A percentile compares a stretch with the other conserved stretches of the same genome.
These are phyloP conservation scores for Numida meleagris DNA, from an alignment of 2,113 vertebrate genomes.

Conservation along the genomic window DNA sequence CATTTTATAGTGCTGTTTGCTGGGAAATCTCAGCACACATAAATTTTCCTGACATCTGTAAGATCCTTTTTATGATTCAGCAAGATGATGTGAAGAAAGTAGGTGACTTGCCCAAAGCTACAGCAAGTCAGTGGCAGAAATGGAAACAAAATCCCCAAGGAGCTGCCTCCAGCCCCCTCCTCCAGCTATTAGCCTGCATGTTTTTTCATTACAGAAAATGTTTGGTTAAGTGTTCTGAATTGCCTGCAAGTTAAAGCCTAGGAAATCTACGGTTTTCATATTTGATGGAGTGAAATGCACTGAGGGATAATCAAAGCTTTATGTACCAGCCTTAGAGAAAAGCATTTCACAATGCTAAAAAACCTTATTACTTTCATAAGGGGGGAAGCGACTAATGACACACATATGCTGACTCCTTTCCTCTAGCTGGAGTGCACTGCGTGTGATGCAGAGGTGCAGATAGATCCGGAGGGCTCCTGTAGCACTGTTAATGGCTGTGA, in stretches of 20 bases:
- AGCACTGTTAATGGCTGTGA: background rate
- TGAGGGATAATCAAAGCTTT: slow-evolving; percentile 35
- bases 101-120: background rate
- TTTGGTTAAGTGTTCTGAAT: slow-evolving; percentile 43
- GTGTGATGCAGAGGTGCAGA: background rate
- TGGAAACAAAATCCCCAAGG: background rate
- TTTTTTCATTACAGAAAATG: slow-evolving; percentile 17
- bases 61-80: background rate
- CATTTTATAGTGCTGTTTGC: background rate
- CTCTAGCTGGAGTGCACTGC: background rate
- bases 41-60: background rate
- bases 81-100: background rate
- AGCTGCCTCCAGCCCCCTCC: background rate
- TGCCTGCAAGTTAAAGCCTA: slow-evolving; percentile 10
- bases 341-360: slow-evolving; percentile 26
- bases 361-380: slow-evolving; percentile 15
- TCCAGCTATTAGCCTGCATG: background rate
- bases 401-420: background rate
- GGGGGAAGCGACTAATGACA: background rate
- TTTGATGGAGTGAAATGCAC: slow-evolving; percentile 69
- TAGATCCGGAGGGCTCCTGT: background rate
- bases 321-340: slow-evolving; percentile 32
- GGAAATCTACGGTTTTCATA: slow-evolving; percentile 53
- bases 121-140: background rate
- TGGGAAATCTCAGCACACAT: background rate